These are phyloP conservation scores for Coturnix japonica DNA, from an alignment of 2,113 vertebrate genomes.

Conservation along the genomic window DNA sequence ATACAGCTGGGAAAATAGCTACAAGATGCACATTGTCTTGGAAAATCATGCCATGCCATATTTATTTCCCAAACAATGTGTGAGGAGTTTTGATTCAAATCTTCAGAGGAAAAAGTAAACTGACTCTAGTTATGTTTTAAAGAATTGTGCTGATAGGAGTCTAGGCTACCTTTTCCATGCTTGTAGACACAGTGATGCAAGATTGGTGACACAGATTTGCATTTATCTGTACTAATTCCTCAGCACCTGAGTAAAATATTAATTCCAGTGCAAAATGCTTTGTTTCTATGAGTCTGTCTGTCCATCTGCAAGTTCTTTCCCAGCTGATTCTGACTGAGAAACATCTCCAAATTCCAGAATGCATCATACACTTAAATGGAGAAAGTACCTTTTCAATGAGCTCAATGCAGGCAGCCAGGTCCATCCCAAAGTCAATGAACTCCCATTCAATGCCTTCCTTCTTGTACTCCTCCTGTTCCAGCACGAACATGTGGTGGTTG, in stretches of 20 bases:
- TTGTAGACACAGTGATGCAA: neutral
- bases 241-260: neutral
- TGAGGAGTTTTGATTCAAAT: neutral
- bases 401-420: neutral
- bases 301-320: too few relatives aligned
- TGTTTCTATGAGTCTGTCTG: neutral
- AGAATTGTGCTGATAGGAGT: neutral
- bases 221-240: neutral
- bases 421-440: neutral
- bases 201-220: neutral
- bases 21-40: neutral
- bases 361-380: neutral
- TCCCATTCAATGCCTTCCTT: neutral
- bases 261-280: neutral
- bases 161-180: neutral
- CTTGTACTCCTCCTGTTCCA: neutral
- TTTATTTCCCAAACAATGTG: neutral
- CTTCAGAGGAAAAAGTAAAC: neutral
- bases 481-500: neutral
- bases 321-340: neutral
- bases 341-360: neutral
- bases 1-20: neutral
- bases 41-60: accelerated
- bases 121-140: neutral
- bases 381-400: constrained; percentile 44